A percentile compares a stretch with the other conserved stretches of the same genome.
These are phyloP conservation scores for Melanerpes aurifrons DNA, from an alignment of 2,113 vertebrate genomes.

Conservation along the genomic window DNA sequence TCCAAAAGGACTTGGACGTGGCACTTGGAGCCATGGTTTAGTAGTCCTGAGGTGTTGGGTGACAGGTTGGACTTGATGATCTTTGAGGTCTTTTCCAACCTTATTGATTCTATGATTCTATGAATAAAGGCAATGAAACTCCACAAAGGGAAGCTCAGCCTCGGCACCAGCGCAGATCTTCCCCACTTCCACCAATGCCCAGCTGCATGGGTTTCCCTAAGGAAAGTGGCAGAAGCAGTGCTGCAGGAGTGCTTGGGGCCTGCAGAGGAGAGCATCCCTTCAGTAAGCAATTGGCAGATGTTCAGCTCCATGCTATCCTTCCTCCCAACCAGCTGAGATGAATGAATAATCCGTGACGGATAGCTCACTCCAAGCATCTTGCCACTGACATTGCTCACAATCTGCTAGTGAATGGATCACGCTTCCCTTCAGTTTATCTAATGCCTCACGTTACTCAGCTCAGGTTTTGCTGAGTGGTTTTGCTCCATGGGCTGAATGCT, in stretches of 20 bases:
- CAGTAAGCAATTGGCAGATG: slow-evolving; percentile 24
- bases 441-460: not conserved
- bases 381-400: not conserved
- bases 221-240: not conserved
- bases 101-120: too few relatives aligned
- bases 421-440: not conserved
- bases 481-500: not conserved
- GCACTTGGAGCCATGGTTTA: too few relatives aligned
- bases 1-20: too few relatives aligned
- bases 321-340: not conserved
- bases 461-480: not conserved
- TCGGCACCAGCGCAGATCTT: not conserved
- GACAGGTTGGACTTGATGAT: too few relatives aligned
- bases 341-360: slow-evolving; percentile 51
- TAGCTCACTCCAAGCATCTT: not conserved
- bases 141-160: not conserved
- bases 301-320: slow-evolving; percentile 6
- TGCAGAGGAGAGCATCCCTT: not conserved
- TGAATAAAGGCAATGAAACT: not conserved
- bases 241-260: not conserved
- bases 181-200: accelerated
- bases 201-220: not conserved
- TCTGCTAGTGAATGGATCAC: not conserved
- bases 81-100: too few relatives aligned
- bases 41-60: too few relatives aligned